Evolutionary conservation across 1,140 invertebrate species (phyloP), one percentile per base, ranked within the genome.

Genomic region (Tetragonula clypearis): DNA sequence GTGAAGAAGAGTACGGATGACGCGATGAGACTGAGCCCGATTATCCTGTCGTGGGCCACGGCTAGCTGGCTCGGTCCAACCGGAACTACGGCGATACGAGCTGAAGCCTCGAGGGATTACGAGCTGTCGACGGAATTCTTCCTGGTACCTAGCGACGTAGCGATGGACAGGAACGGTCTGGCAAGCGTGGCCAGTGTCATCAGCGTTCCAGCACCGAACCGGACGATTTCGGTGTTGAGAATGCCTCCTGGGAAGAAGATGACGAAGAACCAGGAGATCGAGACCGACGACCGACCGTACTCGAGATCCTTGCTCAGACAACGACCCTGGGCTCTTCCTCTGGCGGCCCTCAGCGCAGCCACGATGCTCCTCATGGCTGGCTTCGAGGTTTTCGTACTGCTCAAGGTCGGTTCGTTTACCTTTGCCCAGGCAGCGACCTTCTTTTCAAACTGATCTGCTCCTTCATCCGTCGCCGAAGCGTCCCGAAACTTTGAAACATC

Each of bases 361-460:
- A 97, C 97, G 73, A 97, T 98, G 96, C 93, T 98, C 1, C 96
- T 97, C 86, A 98, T 99, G 93, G 95, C 97, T 23, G 96, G 97
- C 30, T 98, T 99, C 91, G 98, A 99, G 94, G 96, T 97, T 80
- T 98, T 98, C 92, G 97, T 99, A n/a, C 95, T 99, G 81, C 98
- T 98, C 94, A 98, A 98, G 93, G 94, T 95, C 56, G 75, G 79
- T 83, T 85, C 79, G 84, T 68, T 85, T 75, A 80, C 79, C 79
- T 84, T 72, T 62, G 62, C 82, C 12, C 12, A 77, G 62, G 30
- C 14, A 49, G 14, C 14, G 17, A 6, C 17, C 4, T 41, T 8
- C 21, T 68, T 68, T 68, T 65, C 75, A 71, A 79, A 84, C 56
- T 49, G 26, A 69, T 75, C 55, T 30, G 1, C 30, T 30, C 30